Conservation (phyloP, 2,113 vertebrate species). For the Eretmochelys imbricata region DNA sequence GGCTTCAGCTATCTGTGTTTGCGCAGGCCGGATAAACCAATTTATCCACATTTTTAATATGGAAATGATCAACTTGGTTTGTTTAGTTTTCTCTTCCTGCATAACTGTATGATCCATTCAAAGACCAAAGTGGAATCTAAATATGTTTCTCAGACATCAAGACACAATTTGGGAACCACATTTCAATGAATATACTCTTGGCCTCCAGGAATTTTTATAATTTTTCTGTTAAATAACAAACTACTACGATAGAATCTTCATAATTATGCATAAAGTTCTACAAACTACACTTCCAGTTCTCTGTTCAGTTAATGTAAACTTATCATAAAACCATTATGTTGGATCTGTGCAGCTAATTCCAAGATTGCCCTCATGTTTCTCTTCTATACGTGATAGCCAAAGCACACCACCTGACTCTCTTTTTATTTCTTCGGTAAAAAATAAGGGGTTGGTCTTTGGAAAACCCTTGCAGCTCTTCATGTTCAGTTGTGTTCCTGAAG, state of each 20-base stretch:
- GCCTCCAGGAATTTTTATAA: background rate
- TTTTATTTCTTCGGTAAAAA: background rate
- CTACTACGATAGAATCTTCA: background rate
- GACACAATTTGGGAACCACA: background rate
- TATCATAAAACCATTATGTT: background rate
- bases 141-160: background rate
- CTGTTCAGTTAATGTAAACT: background rate
- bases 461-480: background rate
- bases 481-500: background rate
- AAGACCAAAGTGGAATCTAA: background rate
- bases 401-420: background rate
- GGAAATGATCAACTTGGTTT: background rate
- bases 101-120: background rate
- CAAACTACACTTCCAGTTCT: background rate
- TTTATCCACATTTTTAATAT: background rate
- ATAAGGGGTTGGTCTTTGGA: background rate
- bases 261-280: background rate
- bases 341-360: background rate
- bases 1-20: background rate
- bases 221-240: background rate
- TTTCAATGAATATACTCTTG: background rate
- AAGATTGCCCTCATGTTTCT: background rate
- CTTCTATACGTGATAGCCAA: background rate
- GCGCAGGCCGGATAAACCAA: background rate
- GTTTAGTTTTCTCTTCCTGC: background rate